Conservation (phyloP, 2,797 vertebrate species). For the Manis crassicaudata region DNA sequence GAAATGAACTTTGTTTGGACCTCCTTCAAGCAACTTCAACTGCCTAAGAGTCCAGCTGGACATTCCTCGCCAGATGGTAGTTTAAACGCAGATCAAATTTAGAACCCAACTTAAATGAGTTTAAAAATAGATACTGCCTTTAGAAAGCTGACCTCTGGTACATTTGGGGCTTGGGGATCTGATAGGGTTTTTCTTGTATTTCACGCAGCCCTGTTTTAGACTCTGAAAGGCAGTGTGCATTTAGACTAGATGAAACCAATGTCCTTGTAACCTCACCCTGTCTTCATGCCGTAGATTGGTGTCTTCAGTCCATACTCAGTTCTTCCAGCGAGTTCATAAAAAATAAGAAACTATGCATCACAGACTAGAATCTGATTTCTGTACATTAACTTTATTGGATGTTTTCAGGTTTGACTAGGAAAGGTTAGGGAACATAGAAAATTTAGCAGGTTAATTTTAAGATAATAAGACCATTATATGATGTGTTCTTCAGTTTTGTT, state of each 20-base stretch:
- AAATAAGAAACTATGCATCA: not conserved
- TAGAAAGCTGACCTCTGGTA: slow-evolving; percentile 52
- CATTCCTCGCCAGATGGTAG: slow-evolving; percentile 62
- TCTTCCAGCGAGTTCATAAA: not conserved
- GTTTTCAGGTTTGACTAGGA: slow-evolving; percentile 5
- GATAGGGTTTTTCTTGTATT: not conserved
- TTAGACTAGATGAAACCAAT: not conserved
- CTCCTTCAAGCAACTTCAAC: slow-evolving; percentile 66
- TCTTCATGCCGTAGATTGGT: not conserved
- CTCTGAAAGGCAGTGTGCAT: not conserved
- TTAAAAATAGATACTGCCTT: slow-evolving; percentile 71
- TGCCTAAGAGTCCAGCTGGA: slow-evolving; percentile 55
- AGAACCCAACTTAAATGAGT: slow-evolving; percentile 59
- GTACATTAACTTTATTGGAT: not conserved
- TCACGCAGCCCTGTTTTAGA: not conserved
- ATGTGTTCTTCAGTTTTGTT: not conserved
- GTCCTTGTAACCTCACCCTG: not conserved
- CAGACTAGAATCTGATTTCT: slow-evolving; percentile 1
- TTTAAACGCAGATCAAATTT: slow-evolving; percentile 74
- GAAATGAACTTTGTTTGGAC: slow-evolving; percentile 75
- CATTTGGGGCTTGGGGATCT: not conserved
- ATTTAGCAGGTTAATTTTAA: slow-evolving; percentile 32
- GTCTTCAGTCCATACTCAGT: not conserved
- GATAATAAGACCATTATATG: not conserved
- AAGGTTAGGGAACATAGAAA: not conserved